Base-by-base conservation (phyloP, 2,797 vertebrate species). In the Smutsia temminckii region DNA sequence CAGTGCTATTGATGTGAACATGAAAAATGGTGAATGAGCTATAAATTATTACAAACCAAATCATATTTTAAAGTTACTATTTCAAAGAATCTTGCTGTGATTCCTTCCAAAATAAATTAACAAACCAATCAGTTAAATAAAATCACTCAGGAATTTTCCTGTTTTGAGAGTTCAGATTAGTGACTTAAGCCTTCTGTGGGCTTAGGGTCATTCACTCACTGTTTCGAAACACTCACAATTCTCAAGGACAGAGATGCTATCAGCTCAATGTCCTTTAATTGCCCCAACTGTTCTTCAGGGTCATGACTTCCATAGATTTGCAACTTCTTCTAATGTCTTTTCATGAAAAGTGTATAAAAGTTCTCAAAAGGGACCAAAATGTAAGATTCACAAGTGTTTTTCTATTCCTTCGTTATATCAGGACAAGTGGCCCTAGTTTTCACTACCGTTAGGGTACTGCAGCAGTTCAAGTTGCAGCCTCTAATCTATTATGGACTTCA, bases 41-140 rank as follows among this genome's bases (percentile, higher is more conserved):
- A 3, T 40, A 74, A 75, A 37, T 69, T 66, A 69, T 63, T 91
- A 64, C 37, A 90, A 53, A 88, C 27, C 55, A 87, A 89, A 86
- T 80, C 29, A 6, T 37, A 80, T 64, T 71, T 85, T 49, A 85
- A 91, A 68, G n/a, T 80, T 46, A 83, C 53, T 27, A 64, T 55
- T 85, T 81, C 37, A 81, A 75, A 95, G 37, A 57, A 51, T 78
- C 59, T 59, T 81, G 63, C 51, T 55, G 37, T 18, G 68, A 78
- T 63, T 87, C 27, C 85, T 93, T 92, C 57, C 32, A 87, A 95
- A 92, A 34, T 42, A 74, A 91, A 95, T 80, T 2, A 87, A 37
- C 34, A 83, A 75, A 80, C 46, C 21, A 34, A 93, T 80, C 21
- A 80, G 20, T 61, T 34, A 79, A 66, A 51, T 51, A 68, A 40